phyloP scores from a whole-genome alignment of 2,797 vertebrate genomes.

The Melanotaenia pygmaea region DNA sequence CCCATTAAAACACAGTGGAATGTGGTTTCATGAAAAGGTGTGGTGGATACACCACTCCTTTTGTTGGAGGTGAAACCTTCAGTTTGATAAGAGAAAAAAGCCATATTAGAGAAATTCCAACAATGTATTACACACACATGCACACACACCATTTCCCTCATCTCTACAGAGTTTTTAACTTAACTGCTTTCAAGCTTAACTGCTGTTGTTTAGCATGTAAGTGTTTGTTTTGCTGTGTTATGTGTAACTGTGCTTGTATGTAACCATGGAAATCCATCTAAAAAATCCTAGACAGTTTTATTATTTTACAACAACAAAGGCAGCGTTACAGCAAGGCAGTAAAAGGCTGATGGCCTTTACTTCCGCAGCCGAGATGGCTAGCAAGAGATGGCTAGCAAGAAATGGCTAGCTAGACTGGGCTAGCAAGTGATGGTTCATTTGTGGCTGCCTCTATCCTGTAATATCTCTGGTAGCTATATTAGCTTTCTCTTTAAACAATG shows the following conservation, averaged over 20 bases:
- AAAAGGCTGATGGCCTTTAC: slow-evolving; percentile 46
- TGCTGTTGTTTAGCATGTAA: neutral
- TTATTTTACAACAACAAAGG: slow-evolving; percentile 49
- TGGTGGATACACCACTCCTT: slow-evolving; percentile 31
- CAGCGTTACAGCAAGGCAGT: slow-evolving; percentile 54
- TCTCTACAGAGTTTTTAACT: neutral
- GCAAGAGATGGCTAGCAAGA: too few species aligned
- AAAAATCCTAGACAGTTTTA: slow-evolving; percentile 59
- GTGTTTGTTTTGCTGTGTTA: slow-evolving; percentile 4
- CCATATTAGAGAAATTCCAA: slow-evolving; percentile 27
- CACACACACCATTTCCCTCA: slow-evolving; percentile 1
- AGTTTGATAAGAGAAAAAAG: slow-evolving; percentile 52
- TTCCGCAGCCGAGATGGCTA: slow-evolving; percentile 11
- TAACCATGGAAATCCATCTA: slow-evolving; percentile 38
- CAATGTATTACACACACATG: slow-evolving; percentile 11
- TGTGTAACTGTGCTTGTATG: slow-evolving; percentile 16
- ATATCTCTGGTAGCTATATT: too few species aligned
- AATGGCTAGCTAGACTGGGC: too few species aligned
- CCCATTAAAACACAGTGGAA: slow-evolving; percentile 23
- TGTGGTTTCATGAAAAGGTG: slow-evolving; percentile 35
- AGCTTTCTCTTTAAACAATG: too few species aligned
- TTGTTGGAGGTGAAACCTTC: slow-evolving; percentile 55
- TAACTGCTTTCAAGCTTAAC: neutral
- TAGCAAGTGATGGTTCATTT: too few species aligned
- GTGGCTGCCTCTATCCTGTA: too few species aligned